Evolutionary conservation across 2,797 vertebrate species (phyloP).

Genomic region (Limosa lapponica): DNA sequence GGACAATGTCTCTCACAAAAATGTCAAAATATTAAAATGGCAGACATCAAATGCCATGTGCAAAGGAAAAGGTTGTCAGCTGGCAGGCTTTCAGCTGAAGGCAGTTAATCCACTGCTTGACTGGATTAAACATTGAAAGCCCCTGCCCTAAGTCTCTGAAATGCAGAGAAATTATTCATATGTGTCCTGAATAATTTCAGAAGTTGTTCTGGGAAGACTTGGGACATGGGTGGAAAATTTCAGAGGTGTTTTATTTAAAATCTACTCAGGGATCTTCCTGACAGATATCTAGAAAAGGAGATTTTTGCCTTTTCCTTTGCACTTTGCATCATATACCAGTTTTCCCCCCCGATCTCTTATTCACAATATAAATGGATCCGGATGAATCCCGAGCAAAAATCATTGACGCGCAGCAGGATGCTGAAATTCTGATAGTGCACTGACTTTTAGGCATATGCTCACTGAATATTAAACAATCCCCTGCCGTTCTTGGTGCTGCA

Average conservation of each 20-base stretch:
- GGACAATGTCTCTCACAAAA: slow-evolving; percentile 35
- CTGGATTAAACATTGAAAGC: slow-evolving; percentile 40
- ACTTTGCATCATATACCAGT: background rate
- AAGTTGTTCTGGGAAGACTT: background rate
- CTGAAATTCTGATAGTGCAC: background rate
- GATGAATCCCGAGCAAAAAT: background rate
- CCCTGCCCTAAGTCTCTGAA: background rate
- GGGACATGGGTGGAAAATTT: background rate
- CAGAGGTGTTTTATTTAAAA: background rate
- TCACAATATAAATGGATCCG: background rate
- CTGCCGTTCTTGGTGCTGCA: background rate
- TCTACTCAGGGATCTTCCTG: background rate
- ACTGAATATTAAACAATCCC: background rate
- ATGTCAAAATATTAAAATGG: slow-evolving; percentile 56
- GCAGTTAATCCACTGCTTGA: slow-evolving; percentile 30
- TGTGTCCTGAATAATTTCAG: background rate
- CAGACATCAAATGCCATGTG: slow-evolving; percentile 34
- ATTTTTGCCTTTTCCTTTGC: background rate
- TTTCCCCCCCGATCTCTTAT: background rate
- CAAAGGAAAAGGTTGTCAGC: background rate
- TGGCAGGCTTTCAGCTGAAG: slow-evolving; percentile 19
- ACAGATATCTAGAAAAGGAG: background rate
- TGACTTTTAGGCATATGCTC: background rate
- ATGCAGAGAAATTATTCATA: background rate
- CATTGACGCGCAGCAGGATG: background rate